A percentile compares a stretch with the other conserved stretches of the same genome.
These are phyloP conservation scores for Rhinophrynus dorsalis DNA, from an alignment of 2,797 vertebrate genomes.

Conservation along the genomic window DNA sequence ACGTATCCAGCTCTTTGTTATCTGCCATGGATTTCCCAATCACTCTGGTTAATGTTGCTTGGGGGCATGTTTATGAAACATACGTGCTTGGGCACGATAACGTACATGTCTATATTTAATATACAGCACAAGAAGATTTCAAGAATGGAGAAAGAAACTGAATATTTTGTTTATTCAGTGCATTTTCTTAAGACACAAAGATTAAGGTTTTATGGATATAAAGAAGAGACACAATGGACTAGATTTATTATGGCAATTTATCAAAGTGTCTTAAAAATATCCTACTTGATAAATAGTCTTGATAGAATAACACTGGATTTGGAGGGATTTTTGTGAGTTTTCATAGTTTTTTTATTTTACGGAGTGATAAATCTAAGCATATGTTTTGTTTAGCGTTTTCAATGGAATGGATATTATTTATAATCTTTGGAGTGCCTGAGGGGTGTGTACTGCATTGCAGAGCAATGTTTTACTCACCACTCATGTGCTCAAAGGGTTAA, in stretches of 20 bases:
- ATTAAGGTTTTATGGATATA: constrained; percentile 2
- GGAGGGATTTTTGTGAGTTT: background rate
- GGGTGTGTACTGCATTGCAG: too few species aligned
- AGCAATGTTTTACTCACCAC: too few species aligned
- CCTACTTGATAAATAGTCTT: background rate
- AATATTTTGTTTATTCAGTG: background rate
- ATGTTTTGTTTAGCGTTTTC: too few species aligned
- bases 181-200: background rate
- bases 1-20: background rate
- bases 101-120: constrained; percentile 3
- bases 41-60: constrained; percentile 22
- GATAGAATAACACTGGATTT: background rate
- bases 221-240: background rate
- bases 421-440: too few species aligned
- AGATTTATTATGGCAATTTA: background rate
- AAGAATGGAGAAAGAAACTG: background rate
- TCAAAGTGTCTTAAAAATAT: background rate
- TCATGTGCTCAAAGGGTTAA: too few species aligned
- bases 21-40: constrained; percentile 25
- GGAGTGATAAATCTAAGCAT: too few species aligned
- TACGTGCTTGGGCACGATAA: constrained; percentile 30
- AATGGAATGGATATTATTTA: too few species aligned
- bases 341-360: too few species aligned
- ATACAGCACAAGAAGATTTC: constrained; percentile 9
- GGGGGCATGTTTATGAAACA: constrained; percentile 23